Evolutionary conservation across 2,888 invertebrate genomes (phyloP), one percentile per base, ranked within the genome.

Genomic region (Leucozona laternaria): DNA sequence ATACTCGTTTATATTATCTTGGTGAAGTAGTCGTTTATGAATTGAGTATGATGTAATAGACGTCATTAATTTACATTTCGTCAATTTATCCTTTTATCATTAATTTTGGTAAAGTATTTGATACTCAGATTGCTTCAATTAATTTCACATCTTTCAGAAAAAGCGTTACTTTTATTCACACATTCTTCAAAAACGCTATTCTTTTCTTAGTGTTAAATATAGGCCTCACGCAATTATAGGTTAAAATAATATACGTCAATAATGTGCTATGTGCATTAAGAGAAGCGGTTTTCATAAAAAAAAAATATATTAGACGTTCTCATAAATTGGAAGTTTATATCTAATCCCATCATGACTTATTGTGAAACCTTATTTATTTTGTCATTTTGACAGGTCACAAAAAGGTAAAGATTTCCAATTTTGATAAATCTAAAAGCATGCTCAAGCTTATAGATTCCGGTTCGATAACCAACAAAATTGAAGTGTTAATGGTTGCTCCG

Each of bases 401-500:
- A 37, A 50, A 53, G 43, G 60, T 22, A 55, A 13, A 60, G n/a
- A 20, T 53, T 45, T 40, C 50, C 57, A 50, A 43, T 75, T 66
- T 60, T 34, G 50, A 68, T 73, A 48, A 50, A 66, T 53, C 57
- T 60, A 50, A 60, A 68, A n/a, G 43, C 50, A 50, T 45, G n/a
- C n/a, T 37, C 40, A 43, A 31, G 34, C 50, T 50, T 50, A 50
- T 31, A 71, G 22, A 71, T 79, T 62, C 15, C 15, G n/a, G 11
- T 70, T 70, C 60, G 62, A 40, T 64, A 62, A 43, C 8, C 53
- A 50, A 15, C 40, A 43, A 75, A 62, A 53, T 50, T 50, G 50
- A 50, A 50, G 50, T 25, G 22, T 50, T 15, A 50, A 50, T 50
- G 50, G 22, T 50, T 25, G 22, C 25, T 13, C 22, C 15, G 25